These are phyloP conservation scores for Zaprionus vittiger DNA, from an alignment of 1,140 invertebrate genomes.

Conservation along the genomic window DNA sequence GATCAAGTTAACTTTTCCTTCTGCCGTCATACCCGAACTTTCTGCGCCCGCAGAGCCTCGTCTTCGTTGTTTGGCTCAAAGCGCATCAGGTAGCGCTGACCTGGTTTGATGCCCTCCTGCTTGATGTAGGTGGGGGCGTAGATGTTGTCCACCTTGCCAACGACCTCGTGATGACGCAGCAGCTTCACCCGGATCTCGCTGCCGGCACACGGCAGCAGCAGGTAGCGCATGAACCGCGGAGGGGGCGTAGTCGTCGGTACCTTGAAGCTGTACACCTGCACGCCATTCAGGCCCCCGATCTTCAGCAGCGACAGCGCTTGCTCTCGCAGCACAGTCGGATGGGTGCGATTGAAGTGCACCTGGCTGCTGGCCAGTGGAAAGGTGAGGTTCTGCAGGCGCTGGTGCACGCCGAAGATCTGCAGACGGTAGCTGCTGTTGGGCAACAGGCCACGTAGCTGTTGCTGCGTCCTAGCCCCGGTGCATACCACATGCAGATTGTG, in stretches of 20 bases:
- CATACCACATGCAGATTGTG: constrained; percentile 74
- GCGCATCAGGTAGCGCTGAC: constrained; percentile 71
- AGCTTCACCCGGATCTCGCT: constrained; percentile 75
- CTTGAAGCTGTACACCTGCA: constrained; percentile 80
- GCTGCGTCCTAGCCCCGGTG: constrained; percentile 71
- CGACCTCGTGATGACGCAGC: constrained; percentile 51
- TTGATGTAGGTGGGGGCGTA: constrained; percentile 75
- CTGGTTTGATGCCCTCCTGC: constrained; percentile 54
- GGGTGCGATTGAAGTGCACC: constrained; percentile 75
- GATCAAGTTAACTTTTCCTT: neutral
- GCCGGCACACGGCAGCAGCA: constrained; percentile 74
- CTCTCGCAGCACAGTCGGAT: constrained; percentile 61
- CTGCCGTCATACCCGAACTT: constrained; percentile 65
- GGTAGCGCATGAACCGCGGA: constrained; percentile 56
- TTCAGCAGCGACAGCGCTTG: constrained; percentile 66
- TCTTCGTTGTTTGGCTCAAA: constrained; percentile 80
- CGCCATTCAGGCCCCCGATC: constrained; percentile 71
- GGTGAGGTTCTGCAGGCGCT: constrained; percentile 71
- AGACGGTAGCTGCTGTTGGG: constrained; percentile 71
- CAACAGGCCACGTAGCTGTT: constrained; percentile 61
- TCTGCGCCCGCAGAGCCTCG: constrained; percentile 75
- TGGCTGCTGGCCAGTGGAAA: constrained; percentile 61
- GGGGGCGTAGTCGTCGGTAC: constrained; percentile 54
- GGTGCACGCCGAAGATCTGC: constrained; percentile 78
- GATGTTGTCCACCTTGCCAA: constrained; percentile 57